Base-by-base conservation (phyloP, 2,888 invertebrate species). In the Horisme vitalbata region DNA sequence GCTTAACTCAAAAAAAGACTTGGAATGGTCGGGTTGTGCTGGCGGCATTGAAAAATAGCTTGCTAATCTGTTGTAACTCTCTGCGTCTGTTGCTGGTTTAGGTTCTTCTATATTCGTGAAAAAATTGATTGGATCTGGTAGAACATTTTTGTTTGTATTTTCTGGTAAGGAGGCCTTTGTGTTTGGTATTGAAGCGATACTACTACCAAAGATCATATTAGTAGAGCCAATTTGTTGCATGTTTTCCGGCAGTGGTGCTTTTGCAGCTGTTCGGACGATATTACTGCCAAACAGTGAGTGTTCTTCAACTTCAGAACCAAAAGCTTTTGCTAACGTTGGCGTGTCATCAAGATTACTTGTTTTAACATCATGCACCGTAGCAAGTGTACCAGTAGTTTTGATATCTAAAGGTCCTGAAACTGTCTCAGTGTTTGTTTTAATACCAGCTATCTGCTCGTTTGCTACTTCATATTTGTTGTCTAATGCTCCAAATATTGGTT, bases 1-100 rank as follows among this genome's bases (percentile, higher is more conserved):
- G 64, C 89, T 88, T 41, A 88, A 71, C 60, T 89, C 88, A 87
- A 89, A 89, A 89, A 89, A 89, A 84, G 88, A 80, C 57, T 88
- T 88, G 10, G 80, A 67, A 26, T 73, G 79, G 1, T 87, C 85
- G 0, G 79, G 67, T 73, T 83, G 79, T 0, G 74, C 50, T 20
- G 83, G 79, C 0, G 87, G 82, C 1, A 81, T 56, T 4, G 77
- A 61, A 38, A 89, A 89, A 46, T 89, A 89, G 39, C 88, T 88
- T 2, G 89, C 88, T 50, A 89, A 50, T 62, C 87, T 71, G 51
- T 73, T 89, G 23, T 74, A 79, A 20, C 59, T 65, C 32, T 71
- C 71, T 0, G 68, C 57, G 0, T 34, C 39, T 4, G 38, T 24
- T n/a, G 11, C 38, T 9, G 32, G 24, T 21, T 36, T 50, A 3